Percentiles rank a stretch among this genome's conserved stretches.
These are phyloP conservation scores for Drosophila micromelanica DNA, from an alignment of 1,140 invertebrate species.

Conservation along the genomic window DNA sequence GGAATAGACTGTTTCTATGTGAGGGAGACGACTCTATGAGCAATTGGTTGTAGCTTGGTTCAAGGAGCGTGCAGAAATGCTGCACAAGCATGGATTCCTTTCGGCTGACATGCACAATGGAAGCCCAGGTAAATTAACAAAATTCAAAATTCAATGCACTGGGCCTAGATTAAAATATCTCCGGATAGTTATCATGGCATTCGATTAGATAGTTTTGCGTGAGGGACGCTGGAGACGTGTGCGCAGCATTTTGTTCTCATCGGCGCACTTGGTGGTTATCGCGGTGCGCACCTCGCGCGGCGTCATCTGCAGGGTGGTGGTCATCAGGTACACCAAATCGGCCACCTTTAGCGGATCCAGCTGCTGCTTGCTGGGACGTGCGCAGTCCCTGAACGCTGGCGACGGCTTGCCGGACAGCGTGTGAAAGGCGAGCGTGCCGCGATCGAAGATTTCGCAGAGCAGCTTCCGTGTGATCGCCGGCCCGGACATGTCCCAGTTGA, in stretches of 20 bases:
- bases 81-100: background rate
- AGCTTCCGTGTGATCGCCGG: constrained; percentile 83
- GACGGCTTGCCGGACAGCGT: constrained; percentile 84
- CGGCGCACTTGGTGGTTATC: constrained; percentile 87
- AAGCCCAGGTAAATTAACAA: background rate
- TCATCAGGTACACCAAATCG: constrained; percentile 83
- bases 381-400: constrained; percentile 74
- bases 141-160: constrained; percentile 25
- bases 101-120: background rate
- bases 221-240: constrained; percentile 24
- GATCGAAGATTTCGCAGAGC: constrained; percentile 77
- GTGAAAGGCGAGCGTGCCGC: constrained; percentile 76
- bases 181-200: background rate
- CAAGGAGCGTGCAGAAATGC: background rate
- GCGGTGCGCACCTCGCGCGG: constrained; percentile 78
- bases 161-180: background rate
- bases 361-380: constrained; percentile 70
- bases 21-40: background rate
- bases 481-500: constrained; percentile 78
- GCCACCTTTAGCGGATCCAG: constrained; percentile 77
- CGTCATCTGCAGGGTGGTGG: constrained; percentile 60
- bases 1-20: background rate
- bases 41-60: background rate
- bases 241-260: constrained; percentile 86
- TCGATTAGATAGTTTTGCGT: constrained; percentile 33